Conservation (phyloP, 2,888 invertebrate genomes). For the Calameuta idolon region DNA sequence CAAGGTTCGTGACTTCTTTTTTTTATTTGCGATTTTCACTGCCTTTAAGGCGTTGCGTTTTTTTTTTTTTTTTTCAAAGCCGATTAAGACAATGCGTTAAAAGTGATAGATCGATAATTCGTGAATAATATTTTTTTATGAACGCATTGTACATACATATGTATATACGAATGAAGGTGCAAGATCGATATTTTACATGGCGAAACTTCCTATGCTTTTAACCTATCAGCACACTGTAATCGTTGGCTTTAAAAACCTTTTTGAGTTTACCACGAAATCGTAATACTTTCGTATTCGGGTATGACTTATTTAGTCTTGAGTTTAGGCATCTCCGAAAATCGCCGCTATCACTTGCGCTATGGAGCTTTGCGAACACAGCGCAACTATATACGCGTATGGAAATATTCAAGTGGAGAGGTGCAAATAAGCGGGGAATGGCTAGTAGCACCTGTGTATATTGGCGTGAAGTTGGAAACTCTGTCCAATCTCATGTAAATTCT, state of each 20-base stretch:
- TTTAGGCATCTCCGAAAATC: not conserved
- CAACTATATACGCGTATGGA: not conserved
- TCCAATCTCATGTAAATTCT: constrained; percentile 15
- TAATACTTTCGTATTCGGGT: not conserved
- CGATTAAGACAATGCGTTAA: not conserved
- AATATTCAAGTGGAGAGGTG: constrained; percentile 27
- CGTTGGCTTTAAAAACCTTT: not conserved
- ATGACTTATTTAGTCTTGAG: not conserved
- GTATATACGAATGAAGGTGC: not conserved
- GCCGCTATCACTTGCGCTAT: not conserved
- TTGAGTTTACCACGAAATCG: not conserved
- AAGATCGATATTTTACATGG: too few relatives aligned
- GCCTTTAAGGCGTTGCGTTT: not conserved
- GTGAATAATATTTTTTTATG: not conserved
- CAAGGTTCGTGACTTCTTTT: not conserved
- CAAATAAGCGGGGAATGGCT: constrained; percentile 57
- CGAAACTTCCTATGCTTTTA: too few relatives aligned
- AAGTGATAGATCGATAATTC: not conserved
- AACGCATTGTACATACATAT: not conserved
- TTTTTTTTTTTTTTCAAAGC: not conserved
- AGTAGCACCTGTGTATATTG: constrained; percentile 50
- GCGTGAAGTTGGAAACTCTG: constrained; percentile 53
- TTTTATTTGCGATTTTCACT: not conserved
- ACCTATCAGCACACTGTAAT: too few relatives aligned
- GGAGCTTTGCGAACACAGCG: not conserved